These are phyloP conservation scores for Gymnocephalus cernua DNA, from an alignment of 2,113 vertebrate species.

Conservation along the genomic window DNA sequence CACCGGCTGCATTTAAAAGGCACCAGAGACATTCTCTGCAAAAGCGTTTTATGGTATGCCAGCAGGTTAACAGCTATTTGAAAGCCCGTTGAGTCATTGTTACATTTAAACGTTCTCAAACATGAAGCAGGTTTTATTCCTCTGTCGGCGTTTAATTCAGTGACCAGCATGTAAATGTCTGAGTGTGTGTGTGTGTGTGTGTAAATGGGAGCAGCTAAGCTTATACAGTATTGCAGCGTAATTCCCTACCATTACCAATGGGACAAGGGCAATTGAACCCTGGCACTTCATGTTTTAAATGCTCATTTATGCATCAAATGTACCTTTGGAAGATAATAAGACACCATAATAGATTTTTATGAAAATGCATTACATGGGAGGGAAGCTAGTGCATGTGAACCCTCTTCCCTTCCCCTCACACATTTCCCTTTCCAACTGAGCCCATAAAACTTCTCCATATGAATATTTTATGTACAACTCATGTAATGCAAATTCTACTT, in stretches of 20 bases:
- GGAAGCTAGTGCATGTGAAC: constrained; percentile 32
- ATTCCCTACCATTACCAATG: constrained; percentile 63
- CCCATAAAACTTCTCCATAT: constrained; percentile 72
- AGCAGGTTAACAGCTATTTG: constrained; percentile 74
- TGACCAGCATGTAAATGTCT: constrained; percentile 42
- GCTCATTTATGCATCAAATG: constrained; percentile 76
- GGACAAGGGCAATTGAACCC: constrained; percentile 76
- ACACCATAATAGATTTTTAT: constrained; percentile 75
- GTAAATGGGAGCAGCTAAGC: not conserved
- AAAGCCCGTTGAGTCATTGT: constrained; percentile 66
- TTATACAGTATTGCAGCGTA: constrained; percentile 38
- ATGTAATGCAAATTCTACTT: constrained; percentile 79
- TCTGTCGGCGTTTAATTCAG: constrained; percentile 58
- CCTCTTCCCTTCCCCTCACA: constrained; percentile 43
- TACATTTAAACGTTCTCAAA: constrained; percentile 64
- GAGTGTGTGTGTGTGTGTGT: constrained; percentile 8
- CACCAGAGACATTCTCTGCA: constrained; percentile 41
- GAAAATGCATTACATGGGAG: constrained; percentile 70
- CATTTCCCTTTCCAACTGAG: constrained; percentile 49
- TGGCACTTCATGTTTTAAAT: constrained; percentile 75
- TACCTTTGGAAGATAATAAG: constrained; percentile 71
- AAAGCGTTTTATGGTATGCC: constrained; percentile 56
- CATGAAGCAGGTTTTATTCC: constrained; percentile 59
- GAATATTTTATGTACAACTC: constrained; percentile 80
- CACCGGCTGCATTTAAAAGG: constrained; percentile 51